These are phyloP conservation scores for Scaeva pyrastri DNA, from an alignment of 2,888 invertebrate species.

Conservation along the genomic window DNA sequence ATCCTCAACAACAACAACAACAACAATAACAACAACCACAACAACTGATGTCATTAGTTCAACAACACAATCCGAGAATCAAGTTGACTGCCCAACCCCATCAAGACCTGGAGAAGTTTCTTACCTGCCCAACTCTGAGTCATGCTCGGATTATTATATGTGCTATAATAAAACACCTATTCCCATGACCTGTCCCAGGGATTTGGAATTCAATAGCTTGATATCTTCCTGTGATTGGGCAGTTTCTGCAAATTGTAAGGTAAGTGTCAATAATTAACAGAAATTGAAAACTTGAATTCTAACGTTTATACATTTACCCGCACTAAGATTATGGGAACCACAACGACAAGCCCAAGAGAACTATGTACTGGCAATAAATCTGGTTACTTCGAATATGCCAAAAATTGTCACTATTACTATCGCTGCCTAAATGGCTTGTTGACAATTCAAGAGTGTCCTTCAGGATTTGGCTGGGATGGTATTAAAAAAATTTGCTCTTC, in stretches of 20 bases:
- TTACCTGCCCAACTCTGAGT: constrained; percentile 78
- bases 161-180: constrained; percentile 79
- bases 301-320: not conserved
- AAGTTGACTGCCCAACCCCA: constrained; percentile 77
- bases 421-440: constrained; percentile 80
- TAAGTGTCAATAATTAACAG: constrained; percentile 73
- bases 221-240: constrained; percentile 81
- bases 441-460: constrained; percentile 82
- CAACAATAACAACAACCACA: not conserved
- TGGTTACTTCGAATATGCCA: constrained; percentile 80
- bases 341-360: constrained; percentile 76
- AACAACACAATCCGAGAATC: constrained; percentile 1
- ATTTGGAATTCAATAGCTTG: constrained; percentile 79
- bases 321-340: constrained; percentile 74
- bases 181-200: constrained; percentile 79
- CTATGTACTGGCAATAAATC: constrained; percentile 78
- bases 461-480: constrained; percentile 81
- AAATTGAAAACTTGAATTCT: not conserved
- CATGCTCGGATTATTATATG: constrained; percentile 81
- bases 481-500: constrained; percentile 78
- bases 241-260: constrained; percentile 79
- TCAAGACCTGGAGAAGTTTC: constrained; percentile 78
- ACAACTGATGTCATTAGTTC: not conserved
- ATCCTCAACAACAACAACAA: not conserved
- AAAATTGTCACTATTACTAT: constrained; percentile 82